phyloP scores from a whole-genome alignment of 2,888 invertebrate genomes.

The Elmis aenea region DNA sequence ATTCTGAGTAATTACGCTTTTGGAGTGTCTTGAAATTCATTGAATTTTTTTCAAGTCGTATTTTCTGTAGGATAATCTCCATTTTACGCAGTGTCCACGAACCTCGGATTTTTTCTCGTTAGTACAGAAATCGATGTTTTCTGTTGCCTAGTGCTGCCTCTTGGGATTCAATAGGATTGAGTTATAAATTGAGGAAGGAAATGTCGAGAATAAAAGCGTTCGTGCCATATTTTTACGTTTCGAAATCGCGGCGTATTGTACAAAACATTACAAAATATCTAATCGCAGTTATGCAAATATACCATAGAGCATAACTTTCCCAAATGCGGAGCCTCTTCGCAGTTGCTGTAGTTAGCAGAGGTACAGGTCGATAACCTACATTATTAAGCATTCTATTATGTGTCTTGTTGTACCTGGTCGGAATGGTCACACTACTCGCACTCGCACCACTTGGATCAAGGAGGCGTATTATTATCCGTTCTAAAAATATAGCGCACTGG shows the following conservation, averaged over 20 bases:
- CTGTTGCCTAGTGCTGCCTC: no score
- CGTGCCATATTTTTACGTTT: no score
- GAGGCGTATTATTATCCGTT: slow-evolving; percentile 42
- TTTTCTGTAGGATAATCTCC: no score
- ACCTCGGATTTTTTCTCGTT: no score
- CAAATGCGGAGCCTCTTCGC: slow-evolving; percentile 21
- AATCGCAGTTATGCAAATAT: slow-evolving; percentile 15
- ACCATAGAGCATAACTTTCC: slow-evolving; percentile 20
- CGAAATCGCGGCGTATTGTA: slow-evolving; percentile 8
- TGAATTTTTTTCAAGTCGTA: no score
- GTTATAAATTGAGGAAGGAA: no score
- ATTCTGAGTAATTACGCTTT: no score
- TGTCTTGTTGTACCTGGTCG: slow-evolving; percentile 39
- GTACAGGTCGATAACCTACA: slow-evolving; percentile 47
- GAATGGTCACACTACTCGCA: slow-evolving; percentile 33
- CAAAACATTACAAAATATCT: slow-evolving; percentile 14
- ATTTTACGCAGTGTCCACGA: no score
- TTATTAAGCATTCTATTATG: slow-evolving; percentile 47
- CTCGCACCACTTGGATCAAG: slow-evolving; percentile 29
- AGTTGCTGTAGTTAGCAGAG: slow-evolving; percentile 17
- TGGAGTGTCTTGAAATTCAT: no score
- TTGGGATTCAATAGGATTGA: no score
- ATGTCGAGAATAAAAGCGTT: no score
- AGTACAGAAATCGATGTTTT: no score
- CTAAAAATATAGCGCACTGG: slow-evolving; percentile 39